phyloP scores from a whole-genome alignment of 2,888 invertebrate genomes.

The Alviniconcha strummeri region DNA sequence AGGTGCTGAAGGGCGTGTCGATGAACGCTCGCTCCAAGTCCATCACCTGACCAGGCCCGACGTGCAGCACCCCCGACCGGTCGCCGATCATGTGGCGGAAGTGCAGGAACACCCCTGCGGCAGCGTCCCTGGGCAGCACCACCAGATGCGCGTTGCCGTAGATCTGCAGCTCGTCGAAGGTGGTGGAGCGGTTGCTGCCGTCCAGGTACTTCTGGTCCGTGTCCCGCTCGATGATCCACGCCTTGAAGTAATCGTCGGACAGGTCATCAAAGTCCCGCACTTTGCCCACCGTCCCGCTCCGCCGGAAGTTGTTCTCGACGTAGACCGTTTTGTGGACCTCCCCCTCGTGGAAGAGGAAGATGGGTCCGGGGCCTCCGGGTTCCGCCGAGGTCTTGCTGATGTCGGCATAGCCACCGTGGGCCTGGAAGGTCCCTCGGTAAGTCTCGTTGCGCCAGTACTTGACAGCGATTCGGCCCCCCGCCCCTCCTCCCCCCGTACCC shows the following conservation, averaged over 20 bases:
- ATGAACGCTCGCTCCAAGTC: slow-evolving; percentile 53
- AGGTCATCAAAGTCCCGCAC: slow-evolving; percentile 53
- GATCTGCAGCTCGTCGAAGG: slow-evolving; percentile 55
- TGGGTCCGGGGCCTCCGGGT: slow-evolving; percentile 61
- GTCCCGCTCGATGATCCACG: slow-evolving; percentile 56
- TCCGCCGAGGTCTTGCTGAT: slow-evolving; percentile 36
- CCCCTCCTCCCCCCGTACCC: slow-evolving; percentile 55
- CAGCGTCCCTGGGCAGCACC: slow-evolving; percentile 44
- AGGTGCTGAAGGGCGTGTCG: slow-evolving; percentile 61
- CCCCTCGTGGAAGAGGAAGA: slow-evolving; percentile 55
- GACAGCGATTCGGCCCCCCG: slow-evolving; percentile 60
- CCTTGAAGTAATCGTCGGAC: slow-evolving; percentile 57
- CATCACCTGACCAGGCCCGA: slow-evolving; percentile 60
- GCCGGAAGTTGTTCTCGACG: slow-evolving; percentile 51
- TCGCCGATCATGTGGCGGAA: slow-evolving; percentile 64
- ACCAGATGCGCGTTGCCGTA: slow-evolving; percentile 63
- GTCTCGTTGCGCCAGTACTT: slow-evolving; percentile 57
- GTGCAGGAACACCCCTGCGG: slow-evolving; percentile 47
- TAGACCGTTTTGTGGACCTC: slow-evolving; percentile 56
- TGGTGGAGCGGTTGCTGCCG: slow-evolving; percentile 37
- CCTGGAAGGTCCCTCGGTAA: slow-evolving; percentile 50
- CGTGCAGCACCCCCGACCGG: slow-evolving; percentile 55
- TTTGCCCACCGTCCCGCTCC: slow-evolving; percentile 33
- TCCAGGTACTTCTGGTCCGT: slow-evolving; percentile 55
- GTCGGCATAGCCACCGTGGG: slow-evolving; percentile 52